Conservation (phyloP, 2,888 invertebrate species). For the Plagodis pulveraria region DNA sequence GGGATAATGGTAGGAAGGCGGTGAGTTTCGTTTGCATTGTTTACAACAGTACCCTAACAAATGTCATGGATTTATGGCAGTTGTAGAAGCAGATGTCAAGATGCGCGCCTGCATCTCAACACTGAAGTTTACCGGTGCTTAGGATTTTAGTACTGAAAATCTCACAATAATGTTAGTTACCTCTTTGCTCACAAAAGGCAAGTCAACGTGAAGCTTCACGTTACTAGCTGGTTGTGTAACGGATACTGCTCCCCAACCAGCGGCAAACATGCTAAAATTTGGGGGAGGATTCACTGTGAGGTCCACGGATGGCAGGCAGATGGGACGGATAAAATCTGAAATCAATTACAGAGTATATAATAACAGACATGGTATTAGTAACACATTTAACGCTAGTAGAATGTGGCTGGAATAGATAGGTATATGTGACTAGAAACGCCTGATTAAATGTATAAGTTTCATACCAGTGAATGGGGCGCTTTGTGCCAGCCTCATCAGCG, state of each 20-base stretch:
- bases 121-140: not conserved
- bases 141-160: not conserved
- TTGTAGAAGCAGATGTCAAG: too few species aligned
- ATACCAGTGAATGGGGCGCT: constrained; percentile 70
- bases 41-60: too few species aligned
- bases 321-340: constrained; percentile 72
- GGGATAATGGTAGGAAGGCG: too few species aligned
- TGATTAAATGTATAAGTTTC: not conserved
- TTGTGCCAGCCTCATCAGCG: constrained; percentile 67
- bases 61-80: too few species aligned
- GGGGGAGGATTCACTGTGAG: constrained; percentile 40
- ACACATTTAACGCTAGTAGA: too few species aligned
- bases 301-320: constrained; percentile 62
- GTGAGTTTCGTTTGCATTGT: too few species aligned
- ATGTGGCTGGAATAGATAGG: too few species aligned
- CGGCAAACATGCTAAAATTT: constrained; percentile 50
- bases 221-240: constrained; percentile 45
- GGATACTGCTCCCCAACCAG: constrained; percentile 83
- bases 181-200: constrained; percentile 44
- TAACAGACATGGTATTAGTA: not conserved
- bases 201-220: constrained; percentile 52
- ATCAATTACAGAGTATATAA: constrained; percentile 19
- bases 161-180: constrained; percentile 36
- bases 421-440: too few species aligned
- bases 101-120: too few species aligned